Evolutionary conservation across 2,888 invertebrate genomes (phyloP), one percentile per base, ranked within the genome.

Genomic region (Xylota segnis): DNA sequence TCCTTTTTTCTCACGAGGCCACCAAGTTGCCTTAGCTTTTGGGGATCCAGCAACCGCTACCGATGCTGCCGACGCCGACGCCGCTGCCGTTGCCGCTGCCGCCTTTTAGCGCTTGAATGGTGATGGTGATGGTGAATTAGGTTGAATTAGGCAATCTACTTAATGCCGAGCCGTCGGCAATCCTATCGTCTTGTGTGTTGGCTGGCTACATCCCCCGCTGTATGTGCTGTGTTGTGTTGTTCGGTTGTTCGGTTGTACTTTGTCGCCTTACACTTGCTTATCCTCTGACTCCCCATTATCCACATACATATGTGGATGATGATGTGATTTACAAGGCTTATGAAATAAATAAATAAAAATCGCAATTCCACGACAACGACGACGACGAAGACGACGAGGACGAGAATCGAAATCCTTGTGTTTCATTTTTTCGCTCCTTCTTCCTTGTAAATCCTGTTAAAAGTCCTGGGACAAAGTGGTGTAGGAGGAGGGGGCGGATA

Each of bases 71-170:
- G n/a, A n/a, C n/a, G n/a, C n/a, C n/a, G n/a, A n/a, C n/a, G n/a
- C n/a, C 43, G 40, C 63, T 50, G 50, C 63, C 63, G 32, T 0
- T 10, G 37, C 40, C 7, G 34, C 5, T 29, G 40, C 56, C 52
- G 43, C 37, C 63, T 83, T 74, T 50, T 58, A 79, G 63, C 74
- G 54, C 83, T 63, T 34, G 37, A 75, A 70, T 75, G 74, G 54
- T 61, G 78, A 74, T 84, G 83, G 83, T 74, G 71, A 61, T 78
- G 66, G 52, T 68, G 75, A 75, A 79, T 86, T 66, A 86, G 81
- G 81, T 76, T 82, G 81, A 81, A 81, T 81, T 86, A 86, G 81
- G 84, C 84, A 81, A 81, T 86, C 84, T 81, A 76, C 81, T 86
- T 86, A 86, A 76, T 76, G 75, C 54, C 65, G 76, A 86, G 75